phyloP scores from a whole-genome alignment of 1,140 invertebrate genomes.

The Rhizoglyphus robini region DNA sequence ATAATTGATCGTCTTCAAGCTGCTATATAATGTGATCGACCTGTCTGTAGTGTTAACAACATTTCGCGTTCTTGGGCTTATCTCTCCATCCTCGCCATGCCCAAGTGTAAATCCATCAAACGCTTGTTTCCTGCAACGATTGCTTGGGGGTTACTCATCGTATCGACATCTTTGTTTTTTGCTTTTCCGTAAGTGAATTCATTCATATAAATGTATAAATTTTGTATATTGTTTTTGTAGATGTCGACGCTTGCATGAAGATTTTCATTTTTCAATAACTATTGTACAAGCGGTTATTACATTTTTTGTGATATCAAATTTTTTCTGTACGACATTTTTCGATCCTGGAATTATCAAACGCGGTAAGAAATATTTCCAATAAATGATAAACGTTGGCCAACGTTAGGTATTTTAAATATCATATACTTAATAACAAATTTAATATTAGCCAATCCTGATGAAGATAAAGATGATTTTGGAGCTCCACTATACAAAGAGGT shows the following conservation, averaged over 20 bases:
- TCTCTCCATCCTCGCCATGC: conserved; percentile 25
- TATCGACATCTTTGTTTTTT: conserved; percentile 82
- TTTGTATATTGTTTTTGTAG: conserved; percentile 39
- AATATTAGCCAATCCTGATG: conserved; percentile 88
- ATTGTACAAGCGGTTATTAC: conserved; percentile 84
- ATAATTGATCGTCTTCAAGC: too few species aligned
- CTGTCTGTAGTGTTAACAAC: too few species aligned
- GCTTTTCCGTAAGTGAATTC: conserved; percentile 75
- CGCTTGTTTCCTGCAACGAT: conserved; percentile 88
- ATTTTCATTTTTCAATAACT: conserved; percentile 70
- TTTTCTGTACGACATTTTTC: conserved; percentile 96
- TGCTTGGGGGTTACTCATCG: conserved; percentile 82
- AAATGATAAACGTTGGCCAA: too few species aligned
- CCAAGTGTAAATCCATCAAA: conserved; percentile 65
- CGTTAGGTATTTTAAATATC: conserved; percentile 5
- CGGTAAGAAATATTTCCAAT: conserved; percentile 56
- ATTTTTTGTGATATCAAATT: conserved; percentile 93
- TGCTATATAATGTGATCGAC: neutral
- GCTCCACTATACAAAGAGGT: conserved; percentile 95
- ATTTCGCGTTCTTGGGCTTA: too few species aligned
- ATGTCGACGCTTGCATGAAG: conserved; percentile 62
- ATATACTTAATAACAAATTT: conserved; percentile 21
- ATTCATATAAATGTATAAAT: conserved; percentile 6
- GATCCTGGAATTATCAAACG: conserved; percentile 97
- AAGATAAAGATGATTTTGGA: conserved; percentile 93